These are phyloP conservation scores for Sarcophaga carnaria DNA, from an alignment of 2,888 invertebrate genomes.

Conservation along the genomic window DNA sequence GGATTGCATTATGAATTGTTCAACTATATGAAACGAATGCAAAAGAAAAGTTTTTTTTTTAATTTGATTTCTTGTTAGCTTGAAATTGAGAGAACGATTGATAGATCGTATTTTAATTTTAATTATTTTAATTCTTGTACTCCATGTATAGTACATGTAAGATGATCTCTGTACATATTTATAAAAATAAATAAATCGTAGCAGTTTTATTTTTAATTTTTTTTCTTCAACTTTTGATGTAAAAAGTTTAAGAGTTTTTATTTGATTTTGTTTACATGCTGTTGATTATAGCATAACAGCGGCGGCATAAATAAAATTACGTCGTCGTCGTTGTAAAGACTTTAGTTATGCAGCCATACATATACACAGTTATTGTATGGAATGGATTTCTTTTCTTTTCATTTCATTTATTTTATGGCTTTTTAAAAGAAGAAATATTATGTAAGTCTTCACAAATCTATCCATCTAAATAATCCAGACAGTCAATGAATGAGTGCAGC, in stretches of 20 bases:
- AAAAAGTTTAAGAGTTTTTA: too few species aligned
- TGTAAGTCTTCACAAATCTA: slow-evolving; percentile 22
- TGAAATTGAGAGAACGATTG: neutral
- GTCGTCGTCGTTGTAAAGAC: neutral
- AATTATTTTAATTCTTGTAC: too few species aligned
- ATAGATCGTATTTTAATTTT: slow-evolving; percentile 19
- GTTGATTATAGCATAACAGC: neutral
- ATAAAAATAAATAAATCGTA: too few species aligned
- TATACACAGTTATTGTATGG: neutral
- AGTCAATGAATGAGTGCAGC: neutral
- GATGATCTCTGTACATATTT: too few species aligned
- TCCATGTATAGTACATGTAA: too few species aligned
- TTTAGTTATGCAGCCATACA: neutral
- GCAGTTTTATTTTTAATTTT: too few species aligned
- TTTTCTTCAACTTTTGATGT: too few species aligned
- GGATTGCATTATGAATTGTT: slow-evolving; percentile 55
- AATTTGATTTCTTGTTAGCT: neutral
- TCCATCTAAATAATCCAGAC: slow-evolving; percentile 36
- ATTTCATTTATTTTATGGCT: slow-evolving; percentile 28
- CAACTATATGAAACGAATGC: slow-evolving; percentile 31
- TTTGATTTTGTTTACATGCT: neutral
- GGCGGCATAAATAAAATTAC: neutral
- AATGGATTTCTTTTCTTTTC: neutral
- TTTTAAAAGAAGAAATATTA: slow-evolving; percentile 38
- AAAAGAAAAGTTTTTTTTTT: slow-evolving; percentile 13